Percentiles rank a stretch among this genome's conserved stretches.
phyloP scores from a whole-genome alignment of 2,888 invertebrate genomes.

The Dicroscelio sp. region DNA sequence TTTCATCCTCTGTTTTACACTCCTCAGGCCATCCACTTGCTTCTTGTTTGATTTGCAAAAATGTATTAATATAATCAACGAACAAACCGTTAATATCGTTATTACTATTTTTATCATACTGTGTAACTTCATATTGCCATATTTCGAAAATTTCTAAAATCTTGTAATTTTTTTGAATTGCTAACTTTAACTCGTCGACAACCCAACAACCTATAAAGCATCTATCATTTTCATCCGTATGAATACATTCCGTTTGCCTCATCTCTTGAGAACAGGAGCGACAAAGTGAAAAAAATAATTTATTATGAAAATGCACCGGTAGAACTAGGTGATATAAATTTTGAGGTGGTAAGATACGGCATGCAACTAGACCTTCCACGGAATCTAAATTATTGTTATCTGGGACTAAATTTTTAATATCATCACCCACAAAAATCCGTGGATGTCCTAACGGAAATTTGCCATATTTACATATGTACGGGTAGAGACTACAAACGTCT shows the following conservation, averaged over 20 bases:
- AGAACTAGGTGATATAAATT: conserved; percentile 53
- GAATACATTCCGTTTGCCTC: conserved; percentile 85
- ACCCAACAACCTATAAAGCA: conserved; percentile 89
- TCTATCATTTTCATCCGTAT: conserved; percentile 85
- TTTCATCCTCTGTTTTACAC: background rate
- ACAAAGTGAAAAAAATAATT: conserved; percentile 89
- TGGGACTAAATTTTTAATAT: conserved; percentile 69
- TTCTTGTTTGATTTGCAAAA: background rate
- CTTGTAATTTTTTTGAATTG: conserved; percentile 88
- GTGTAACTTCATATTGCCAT: background rate
- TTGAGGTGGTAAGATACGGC: conserved; percentile 82
- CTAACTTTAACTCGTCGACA: conserved; percentile 87
- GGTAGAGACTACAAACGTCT: conserved; percentile 53
- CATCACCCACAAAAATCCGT: conserved; percentile 78
- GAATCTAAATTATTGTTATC: background rate
- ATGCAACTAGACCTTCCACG: conserved; percentile 84
- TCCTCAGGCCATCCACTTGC: background rate
- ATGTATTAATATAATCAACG: conserved; percentile 1
- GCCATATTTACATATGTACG: conserved; percentile 86
- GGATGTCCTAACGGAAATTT: conserved; percentile 77
- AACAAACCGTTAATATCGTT: background rate
- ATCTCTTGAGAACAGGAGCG: conserved; percentile 86
- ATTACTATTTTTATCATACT: background rate
- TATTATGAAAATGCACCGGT: conserved; percentile 81
- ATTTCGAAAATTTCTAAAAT: background rate